A percentile compares a stretch with the other conserved stretches of the same genome.
Conservation (phyloP, 2,113 vertebrate genomes). For the Pseudorasbora parva region DNA sequence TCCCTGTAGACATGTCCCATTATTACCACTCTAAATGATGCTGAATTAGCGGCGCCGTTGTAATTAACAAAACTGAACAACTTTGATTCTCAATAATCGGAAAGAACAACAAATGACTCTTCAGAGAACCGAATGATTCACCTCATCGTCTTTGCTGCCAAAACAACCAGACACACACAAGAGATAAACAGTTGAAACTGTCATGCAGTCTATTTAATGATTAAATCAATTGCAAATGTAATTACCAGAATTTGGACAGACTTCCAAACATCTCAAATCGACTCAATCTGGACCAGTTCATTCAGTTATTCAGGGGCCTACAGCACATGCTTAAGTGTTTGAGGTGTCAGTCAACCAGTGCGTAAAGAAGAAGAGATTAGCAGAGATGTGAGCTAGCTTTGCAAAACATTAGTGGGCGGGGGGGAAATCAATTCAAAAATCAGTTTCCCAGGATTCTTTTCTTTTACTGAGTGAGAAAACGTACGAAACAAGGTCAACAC, state of each 20-base stretch:
- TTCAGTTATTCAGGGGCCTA: not conserved
- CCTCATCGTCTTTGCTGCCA: not conserved
- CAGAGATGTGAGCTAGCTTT: slow-evolving; percentile 1
- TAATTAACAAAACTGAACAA: slow-evolving; percentile 24
- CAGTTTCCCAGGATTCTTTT: slow-evolving; percentile 21
- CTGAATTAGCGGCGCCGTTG: not conserved
- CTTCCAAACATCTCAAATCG: not conserved
- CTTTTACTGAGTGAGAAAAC: not conserved
- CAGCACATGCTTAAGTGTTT: slow-evolving; percentile 1
- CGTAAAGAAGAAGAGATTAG: slow-evolving; percentile 18
- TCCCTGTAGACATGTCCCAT: slow-evolving; percentile 18
- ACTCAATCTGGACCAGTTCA: not conserved
- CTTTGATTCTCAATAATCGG: not conserved
- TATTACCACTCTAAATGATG: slow-evolving; percentile 1
- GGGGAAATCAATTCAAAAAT: not conserved
- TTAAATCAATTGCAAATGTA: slow-evolving; percentile 1
- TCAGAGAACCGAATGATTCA: not conserved
- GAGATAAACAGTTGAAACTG: not conserved
- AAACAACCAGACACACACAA: slow-evolving; percentile 1
- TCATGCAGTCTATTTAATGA: not conserved
- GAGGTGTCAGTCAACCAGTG: not conserved
- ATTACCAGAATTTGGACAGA: not conserved
- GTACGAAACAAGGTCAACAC: not conserved
- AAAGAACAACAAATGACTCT: not conserved
- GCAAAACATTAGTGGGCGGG: not conserved